phyloP scores from a whole-genome alignment of 2,888 invertebrate species.

The Cordilura impudica region DNA sequence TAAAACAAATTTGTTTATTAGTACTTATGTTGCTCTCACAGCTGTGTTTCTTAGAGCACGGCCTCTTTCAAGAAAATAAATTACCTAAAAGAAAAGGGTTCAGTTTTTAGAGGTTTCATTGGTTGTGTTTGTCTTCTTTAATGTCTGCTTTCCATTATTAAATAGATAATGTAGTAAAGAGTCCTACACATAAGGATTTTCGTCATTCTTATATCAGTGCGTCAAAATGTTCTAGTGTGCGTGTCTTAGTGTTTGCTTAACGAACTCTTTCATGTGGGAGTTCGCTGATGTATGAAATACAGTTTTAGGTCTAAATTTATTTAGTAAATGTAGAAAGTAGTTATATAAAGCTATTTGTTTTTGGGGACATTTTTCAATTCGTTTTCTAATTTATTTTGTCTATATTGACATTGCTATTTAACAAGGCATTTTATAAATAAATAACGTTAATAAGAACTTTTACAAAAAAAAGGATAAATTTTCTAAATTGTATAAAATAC shows the following conservation, averaged over 20 bases:
- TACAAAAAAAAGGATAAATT: no score
- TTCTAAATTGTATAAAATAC: no score
- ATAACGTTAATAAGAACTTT: no score
- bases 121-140: background rate
- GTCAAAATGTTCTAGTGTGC: background rate
- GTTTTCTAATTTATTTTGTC: background rate
- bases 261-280: background rate
- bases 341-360: background rate
- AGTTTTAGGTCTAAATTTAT: background rate
- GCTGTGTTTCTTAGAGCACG: no score
- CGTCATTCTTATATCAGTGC: background rate
- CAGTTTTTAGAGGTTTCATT: background rate
- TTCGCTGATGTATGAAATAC: slow-evolving; percentile 11
- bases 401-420: slow-evolving; percentile 19
- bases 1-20: no score
- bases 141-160: background rate
- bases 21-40: no score
- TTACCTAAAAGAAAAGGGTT: background rate
- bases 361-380: background rate
- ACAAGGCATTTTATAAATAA: background rate
- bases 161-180: background rate
- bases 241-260: background rate
- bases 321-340: background rate
- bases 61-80: background rate
- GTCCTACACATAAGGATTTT: background rate